phyloP scores from a whole-genome alignment of 2,113 vertebrate genomes.

The Hyla sarda region DNA sequence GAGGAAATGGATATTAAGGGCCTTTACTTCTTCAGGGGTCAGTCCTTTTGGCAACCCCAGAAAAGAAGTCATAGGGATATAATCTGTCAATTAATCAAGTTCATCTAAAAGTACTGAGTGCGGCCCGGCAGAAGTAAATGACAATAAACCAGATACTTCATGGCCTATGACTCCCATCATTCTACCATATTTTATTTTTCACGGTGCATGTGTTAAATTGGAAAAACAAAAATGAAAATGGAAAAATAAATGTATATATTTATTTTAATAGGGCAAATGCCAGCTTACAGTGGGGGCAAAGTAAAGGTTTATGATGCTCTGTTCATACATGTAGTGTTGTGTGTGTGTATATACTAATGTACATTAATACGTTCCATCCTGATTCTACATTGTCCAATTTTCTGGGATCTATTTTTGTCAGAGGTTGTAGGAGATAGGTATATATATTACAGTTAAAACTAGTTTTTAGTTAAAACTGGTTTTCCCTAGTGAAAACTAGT shows the following conservation, averaged over 20 bases:
- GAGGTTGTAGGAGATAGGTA: no score
- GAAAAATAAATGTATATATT: neutral
- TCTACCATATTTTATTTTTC: neutral
- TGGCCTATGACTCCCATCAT: neutral
- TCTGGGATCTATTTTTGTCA: neutral
- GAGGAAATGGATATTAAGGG: constrained; percentile 55
- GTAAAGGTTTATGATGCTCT: neutral
- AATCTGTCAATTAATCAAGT: constrained; percentile 56
- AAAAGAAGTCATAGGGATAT: constrained; percentile 39
- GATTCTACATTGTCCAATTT: neutral
- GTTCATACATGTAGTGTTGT: neutral
- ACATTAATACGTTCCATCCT: neutral
- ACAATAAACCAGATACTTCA: constrained; percentile 26
- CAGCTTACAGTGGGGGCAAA: neutral
- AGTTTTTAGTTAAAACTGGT: no score
- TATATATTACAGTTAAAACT: no score
- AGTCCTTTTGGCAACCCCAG: constrained; percentile 52
- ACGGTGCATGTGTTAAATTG: no score
- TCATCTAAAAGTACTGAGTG: constrained; percentile 4
- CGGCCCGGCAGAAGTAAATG: neutral
- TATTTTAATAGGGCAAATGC: neutral
- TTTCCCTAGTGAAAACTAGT: no score
- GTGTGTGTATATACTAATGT: neutral
- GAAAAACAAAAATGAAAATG: constrained; percentile 5
- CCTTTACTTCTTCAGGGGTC: constrained; percentile 52